phyloP scores from a whole-genome alignment of 2,113 vertebrate species.

The Seriola aureovittata region DNA sequence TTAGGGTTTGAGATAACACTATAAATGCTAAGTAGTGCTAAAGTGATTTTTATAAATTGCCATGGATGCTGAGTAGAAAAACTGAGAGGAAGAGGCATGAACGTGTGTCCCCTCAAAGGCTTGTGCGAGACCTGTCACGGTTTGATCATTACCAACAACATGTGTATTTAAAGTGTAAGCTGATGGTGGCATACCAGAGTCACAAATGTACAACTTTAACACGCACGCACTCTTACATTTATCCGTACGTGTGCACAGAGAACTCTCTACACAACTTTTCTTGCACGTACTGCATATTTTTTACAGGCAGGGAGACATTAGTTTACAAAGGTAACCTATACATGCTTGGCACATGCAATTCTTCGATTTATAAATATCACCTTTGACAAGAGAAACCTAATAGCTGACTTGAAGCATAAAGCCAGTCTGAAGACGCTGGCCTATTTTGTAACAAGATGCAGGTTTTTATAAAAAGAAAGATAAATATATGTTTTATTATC shows the following conservation, averaged over 20 bases:
- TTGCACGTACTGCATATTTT: conserved; percentile 61
- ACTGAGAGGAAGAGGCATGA: neutral
- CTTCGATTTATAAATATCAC: conserved; percentile 65
- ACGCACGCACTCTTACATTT: conserved; percentile 23
- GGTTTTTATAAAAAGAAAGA: conserved; percentile 47
- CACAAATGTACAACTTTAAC: conserved; percentile 7
- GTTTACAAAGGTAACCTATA: conserved; percentile 65
- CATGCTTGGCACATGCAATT: conserved; percentile 58
- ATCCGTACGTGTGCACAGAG: conserved; percentile 9
- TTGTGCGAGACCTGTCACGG: neutral
- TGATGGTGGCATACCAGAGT: conserved; percentile 1
- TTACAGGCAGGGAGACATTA: conserved; percentile 53
- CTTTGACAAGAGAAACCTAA: conserved; percentile 42
- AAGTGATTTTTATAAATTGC: conserved; percentile 12
- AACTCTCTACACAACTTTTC: conserved; percentile 43
- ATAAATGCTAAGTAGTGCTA: conserved; percentile 29
- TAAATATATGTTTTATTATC: conserved; percentile 56
- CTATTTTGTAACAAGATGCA: conserved; percentile 38
- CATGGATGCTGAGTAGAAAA: neutral
- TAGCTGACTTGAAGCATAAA: conserved; percentile 40
- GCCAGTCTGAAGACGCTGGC: conserved; percentile 17
- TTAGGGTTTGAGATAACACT: conserved; percentile 18
- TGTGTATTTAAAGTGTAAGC: conserved; percentile 8
- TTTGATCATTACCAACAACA: neutral
- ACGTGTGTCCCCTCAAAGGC: neutral